Conservation (phyloP, 2,113 vertebrate species). For the Cyanoderma ruficeps region DNA sequence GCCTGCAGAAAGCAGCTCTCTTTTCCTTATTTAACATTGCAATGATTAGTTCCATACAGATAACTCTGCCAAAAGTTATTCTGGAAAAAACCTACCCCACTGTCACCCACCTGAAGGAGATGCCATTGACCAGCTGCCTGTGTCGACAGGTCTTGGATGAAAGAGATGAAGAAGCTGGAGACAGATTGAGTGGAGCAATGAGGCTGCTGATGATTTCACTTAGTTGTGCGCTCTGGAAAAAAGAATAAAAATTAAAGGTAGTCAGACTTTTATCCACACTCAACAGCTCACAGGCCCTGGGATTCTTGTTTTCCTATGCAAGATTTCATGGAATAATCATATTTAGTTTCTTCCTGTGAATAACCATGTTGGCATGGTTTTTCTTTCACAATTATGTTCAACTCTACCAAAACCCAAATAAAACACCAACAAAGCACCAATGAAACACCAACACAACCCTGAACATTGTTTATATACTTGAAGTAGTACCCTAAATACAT, state of each 20-base stretch:
- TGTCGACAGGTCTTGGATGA: conserved; percentile 76
- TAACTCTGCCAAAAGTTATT: neutral
- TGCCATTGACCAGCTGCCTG: conserved; percentile 73
- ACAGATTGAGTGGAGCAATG: conserved; percentile 83
- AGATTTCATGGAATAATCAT: neutral
- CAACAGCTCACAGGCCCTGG: neutral
- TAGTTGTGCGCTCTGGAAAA: conserved; percentile 89
- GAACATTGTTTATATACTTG: neutral
- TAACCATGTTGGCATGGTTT: neutral
- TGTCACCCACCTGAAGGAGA: conserved; percentile 79
- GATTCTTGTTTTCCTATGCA: neutral
- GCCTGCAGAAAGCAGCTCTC: neutral
- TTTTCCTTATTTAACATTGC: neutral
- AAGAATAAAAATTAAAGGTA: conserved; percentile 46
- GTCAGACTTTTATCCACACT: neutral
- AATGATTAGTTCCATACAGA: neutral
- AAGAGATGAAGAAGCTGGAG: conserved; percentile 78
- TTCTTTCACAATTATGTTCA: neutral
- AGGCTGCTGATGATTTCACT: conserved; percentile 91
- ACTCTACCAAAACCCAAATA: neutral
- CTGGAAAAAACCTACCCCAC: neutral
- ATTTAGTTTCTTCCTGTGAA: neutral
- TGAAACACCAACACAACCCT: neutral
- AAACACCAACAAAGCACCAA: neutral
- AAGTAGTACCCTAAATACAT: neutral